A percentile compares a stretch with the other conserved stretches of the same genome.
Conservation (phyloP, 2,113 vertebrate genomes). For the Phalacrocorax carbo region DNA sequence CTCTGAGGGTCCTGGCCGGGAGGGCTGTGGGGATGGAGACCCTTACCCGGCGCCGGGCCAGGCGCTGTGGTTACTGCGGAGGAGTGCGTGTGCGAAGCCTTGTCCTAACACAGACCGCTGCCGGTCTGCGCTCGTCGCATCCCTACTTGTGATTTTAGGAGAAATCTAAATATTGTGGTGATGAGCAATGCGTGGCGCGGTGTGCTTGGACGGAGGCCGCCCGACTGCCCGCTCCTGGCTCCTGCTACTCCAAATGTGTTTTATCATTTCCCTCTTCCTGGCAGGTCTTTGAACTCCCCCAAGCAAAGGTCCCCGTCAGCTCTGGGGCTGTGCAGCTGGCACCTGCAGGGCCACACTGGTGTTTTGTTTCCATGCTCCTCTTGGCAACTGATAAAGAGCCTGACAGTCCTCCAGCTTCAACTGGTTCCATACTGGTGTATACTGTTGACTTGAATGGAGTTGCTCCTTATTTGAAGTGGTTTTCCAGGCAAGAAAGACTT, state of each 20-base stretch:
- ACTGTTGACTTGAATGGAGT: rapidly evolving
- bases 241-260: background rate
- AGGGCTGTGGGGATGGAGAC: background rate
- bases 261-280: background rate
- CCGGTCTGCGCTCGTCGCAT: rapidly evolving
- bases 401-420: rapidly evolving
- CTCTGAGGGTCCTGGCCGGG: background rate
- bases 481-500: background rate
- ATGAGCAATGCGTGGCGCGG: rapidly evolving
- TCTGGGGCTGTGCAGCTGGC: background rate
- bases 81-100: rapidly evolving
- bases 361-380: background rate
- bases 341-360: background rate
- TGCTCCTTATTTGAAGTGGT: background rate
- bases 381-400: background rate
- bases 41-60: background rate
- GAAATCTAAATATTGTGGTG: background rate
- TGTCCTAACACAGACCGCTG: background rate
- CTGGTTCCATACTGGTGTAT: background rate
- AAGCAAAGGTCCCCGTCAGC: background rate
- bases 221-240: background rate
- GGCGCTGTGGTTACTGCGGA: background rate
- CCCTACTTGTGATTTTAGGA: background rate
- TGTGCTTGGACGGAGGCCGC: rapidly evolving
- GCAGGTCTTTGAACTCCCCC: background rate